phyloP scores from a whole-genome alignment of 2,888 invertebrate genomes.

The Zygogramma bicolorata region DNA sequence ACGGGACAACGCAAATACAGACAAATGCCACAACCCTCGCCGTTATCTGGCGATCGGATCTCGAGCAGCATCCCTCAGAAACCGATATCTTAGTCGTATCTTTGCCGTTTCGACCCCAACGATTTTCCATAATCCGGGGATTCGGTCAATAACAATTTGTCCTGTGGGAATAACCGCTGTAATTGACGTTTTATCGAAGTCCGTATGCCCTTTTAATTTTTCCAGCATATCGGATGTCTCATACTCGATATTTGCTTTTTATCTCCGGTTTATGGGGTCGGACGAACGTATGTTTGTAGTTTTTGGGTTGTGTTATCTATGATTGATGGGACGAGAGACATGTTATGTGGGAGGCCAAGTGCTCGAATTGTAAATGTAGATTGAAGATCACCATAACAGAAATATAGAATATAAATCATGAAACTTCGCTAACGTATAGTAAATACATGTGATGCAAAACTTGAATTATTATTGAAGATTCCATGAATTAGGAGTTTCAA shows the following conservation, averaged over 20 bases:
- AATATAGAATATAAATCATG: too few species aligned
- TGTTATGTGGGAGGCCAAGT: background rate
- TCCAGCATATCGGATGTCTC: slow-evolving; percentile 29
- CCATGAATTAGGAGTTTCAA: too few species aligned
- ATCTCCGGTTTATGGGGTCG: slow-evolving; percentile 5
- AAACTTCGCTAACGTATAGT: too few species aligned
- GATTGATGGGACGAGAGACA: slow-evolving; percentile 10
- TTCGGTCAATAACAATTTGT: slow-evolving; percentile 63
- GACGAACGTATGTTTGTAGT: slow-evolving; percentile 10
- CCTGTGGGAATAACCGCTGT: slow-evolving; percentile 55
- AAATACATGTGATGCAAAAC: too few species aligned
- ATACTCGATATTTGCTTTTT: slow-evolving; percentile 25
- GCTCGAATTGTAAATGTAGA: background rate
- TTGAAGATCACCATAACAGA: background rate
- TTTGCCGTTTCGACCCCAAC: slow-evolving; percentile 49
- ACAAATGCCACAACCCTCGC: slow-evolving; percentile 10
- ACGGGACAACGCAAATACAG: background rate
- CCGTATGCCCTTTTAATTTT: slow-evolving; percentile 49
- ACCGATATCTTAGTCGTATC: slow-evolving; percentile 43
- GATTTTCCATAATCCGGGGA: slow-evolving; percentile 61
- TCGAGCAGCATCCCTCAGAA: slow-evolving; percentile 35
- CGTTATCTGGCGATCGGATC: slow-evolving; percentile 44
- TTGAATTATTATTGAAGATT: too few species aligned
- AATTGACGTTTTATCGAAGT: slow-evolving; percentile 60
- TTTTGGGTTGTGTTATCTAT: slow-evolving; percentile 13